Evolutionary conservation across 2,113 vertebrate species (phyloP).

Genomic region (Gnathonemus echidnorhynchus): DNA sequence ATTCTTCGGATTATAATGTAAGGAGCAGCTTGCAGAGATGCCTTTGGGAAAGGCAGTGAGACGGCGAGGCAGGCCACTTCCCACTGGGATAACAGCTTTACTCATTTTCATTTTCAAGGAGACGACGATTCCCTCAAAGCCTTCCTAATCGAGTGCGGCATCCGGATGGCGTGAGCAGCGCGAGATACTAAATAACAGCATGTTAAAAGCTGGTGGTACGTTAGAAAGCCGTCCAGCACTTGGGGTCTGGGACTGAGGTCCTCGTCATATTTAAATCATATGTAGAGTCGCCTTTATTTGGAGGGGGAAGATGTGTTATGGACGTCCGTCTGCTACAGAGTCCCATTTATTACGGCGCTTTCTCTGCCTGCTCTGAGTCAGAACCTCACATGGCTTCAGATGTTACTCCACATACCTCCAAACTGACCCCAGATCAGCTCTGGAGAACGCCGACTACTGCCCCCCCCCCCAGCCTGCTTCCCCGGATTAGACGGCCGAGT

Average conservation of each 20-base stretch:
- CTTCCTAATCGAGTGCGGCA: neutral
- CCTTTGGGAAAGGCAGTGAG: neutral
- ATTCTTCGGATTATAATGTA: neutral
- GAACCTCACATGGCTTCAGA: neutral
- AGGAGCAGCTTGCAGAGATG: neutral
- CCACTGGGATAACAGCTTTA: neutral
- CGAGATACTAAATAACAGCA: neutral
- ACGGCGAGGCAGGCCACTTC: neutral
- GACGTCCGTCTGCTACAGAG: neutral
- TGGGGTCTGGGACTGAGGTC: neutral
- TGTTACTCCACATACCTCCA: neutral
- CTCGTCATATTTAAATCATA: neutral
- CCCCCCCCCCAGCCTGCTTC: neutral
- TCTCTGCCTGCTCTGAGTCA: neutral
- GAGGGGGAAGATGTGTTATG: neutral
- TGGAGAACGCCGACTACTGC: neutral
- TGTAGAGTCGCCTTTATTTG: neutral
- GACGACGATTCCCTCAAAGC: neutral
- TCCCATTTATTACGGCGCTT: too few relatives aligned
- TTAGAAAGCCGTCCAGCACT: neutral
- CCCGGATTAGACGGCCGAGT: neutral
- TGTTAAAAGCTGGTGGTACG: neutral
- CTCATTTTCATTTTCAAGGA: constrained; percentile 12
- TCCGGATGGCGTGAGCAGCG: neutral
- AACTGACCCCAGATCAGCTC: neutral